These are phyloP conservation scores for Clupea harengus DNA, from an alignment of 2,113 vertebrate species.

Conservation along the genomic window DNA sequence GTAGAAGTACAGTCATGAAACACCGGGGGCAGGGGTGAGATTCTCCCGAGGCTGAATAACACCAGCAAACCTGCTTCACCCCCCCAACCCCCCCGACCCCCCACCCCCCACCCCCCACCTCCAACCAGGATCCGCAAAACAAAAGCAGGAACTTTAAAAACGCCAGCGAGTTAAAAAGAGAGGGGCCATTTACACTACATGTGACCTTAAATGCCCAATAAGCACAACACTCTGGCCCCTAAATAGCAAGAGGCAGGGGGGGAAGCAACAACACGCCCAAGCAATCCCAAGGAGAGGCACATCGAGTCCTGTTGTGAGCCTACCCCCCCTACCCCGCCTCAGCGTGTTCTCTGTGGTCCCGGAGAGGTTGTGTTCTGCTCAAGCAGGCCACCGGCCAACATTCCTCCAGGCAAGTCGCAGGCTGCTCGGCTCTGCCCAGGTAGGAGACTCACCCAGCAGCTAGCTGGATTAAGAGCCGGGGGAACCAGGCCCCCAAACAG, in stretches of 20 bases:
- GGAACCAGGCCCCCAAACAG: not conserved
- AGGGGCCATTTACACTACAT: slow-evolving; percentile 15
- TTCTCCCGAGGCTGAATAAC: not conserved
- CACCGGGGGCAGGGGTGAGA: not conserved
- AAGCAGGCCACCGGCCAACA: slow-evolving; percentile 25
- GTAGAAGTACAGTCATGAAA: not conserved
- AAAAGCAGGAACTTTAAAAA: slow-evolving; percentile 17
- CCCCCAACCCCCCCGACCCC: not conserved
- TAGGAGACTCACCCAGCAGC: not conserved
- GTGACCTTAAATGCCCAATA: slow-evolving; percentile 16
- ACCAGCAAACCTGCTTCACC: not conserved
- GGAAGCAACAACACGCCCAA: not conserved
- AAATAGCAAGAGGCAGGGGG: not conserved
- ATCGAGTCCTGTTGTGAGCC: not conserved
- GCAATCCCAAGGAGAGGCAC: not conserved
- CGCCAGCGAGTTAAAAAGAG: not conserved
- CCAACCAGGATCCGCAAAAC: not conserved
- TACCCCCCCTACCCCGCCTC: not conserved
- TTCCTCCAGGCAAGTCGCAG: slow-evolving; percentile 34
- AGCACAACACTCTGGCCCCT: not conserved
- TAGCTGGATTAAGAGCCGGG: not conserved
- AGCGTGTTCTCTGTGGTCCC: not conserved
- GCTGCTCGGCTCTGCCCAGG: slow-evolving; percentile 27
- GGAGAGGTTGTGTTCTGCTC: not conserved
- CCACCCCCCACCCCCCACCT: not conserved